These are phyloP conservation scores for Coregonus clupeaformis DNA, from an alignment of 2,113 vertebrate species.

Conservation along the genomic window DNA sequence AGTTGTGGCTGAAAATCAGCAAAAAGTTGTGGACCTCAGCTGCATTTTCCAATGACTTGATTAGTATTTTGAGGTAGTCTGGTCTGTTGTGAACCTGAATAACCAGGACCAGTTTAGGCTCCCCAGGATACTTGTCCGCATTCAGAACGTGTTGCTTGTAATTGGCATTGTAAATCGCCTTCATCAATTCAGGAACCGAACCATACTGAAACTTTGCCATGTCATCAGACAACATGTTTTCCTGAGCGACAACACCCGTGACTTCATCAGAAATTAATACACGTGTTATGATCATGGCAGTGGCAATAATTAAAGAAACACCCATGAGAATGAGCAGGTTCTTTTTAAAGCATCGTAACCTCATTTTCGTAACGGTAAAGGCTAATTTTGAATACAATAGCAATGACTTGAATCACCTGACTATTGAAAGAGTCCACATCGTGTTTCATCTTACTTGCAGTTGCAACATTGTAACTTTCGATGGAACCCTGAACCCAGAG, in stretches of 20 bases:
- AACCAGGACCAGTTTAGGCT: constrained; percentile 68
- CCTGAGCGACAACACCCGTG: not conserved
- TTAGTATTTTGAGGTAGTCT: constrained; percentile 70
- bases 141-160: constrained; percentile 68
- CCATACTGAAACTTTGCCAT: constrained; percentile 45
- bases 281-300: constrained; percentile 51
- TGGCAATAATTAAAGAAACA: constrained; percentile 41
- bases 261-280: constrained; percentile 26
- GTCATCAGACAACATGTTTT: not conserved
- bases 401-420: constrained; percentile 30
- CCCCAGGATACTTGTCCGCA: constrained; percentile 57
- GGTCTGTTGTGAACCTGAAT: constrained; percentile 78
- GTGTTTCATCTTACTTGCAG: not conserved
- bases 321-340: constrained; percentile 61
- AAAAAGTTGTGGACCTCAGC: constrained; percentile 63
- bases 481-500: not conserved
- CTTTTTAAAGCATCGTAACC: constrained; percentile 63
- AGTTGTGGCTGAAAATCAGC: constrained; percentile 77
- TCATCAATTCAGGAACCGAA: constrained; percentile 46
- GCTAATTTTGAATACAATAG: not conserved
- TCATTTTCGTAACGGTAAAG: constrained; percentile 50
- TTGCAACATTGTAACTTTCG: constrained; percentile 9
- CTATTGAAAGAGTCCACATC: constrained; percentile 17
- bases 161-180: constrained; percentile 67
- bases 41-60: constrained; percentile 68